A percentile compares a stretch with the other conserved stretches of the same genome.
These are phyloP conservation scores for Luehdorfia chinensis DNA, from an alignment of 1,140 invertebrate genomes.

Conservation along the genomic window DNA sequence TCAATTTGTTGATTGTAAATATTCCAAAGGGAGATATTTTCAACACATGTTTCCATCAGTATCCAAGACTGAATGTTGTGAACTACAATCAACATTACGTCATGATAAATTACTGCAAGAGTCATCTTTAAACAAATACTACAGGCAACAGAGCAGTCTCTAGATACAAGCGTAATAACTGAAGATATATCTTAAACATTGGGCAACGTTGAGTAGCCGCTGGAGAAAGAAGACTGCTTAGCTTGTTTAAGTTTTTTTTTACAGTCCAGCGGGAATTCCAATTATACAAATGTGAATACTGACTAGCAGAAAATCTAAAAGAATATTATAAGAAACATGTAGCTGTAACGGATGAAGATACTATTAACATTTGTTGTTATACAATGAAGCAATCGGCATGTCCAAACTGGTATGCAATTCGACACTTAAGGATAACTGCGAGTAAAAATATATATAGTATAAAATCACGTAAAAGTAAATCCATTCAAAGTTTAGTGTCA, in stretches of 20 bases:
- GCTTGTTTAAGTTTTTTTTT: background rate
- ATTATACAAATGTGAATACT: background rate
- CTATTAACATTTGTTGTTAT: background rate
- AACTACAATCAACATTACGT: background rate
- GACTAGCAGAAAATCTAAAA: background rate
- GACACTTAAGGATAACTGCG: background rate
- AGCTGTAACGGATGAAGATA: background rate
- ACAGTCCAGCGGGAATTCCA: background rate
- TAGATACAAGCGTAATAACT: background rate
- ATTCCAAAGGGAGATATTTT: slow-evolving; percentile 16
- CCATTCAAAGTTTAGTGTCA: background rate
- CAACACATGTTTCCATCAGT: slow-evolving; percentile 1
- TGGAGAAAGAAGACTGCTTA: background rate
- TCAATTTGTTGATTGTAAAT: slow-evolving; percentile 17
- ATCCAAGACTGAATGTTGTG: background rate
- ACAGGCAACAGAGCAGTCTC: background rate
- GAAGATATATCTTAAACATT: background rate
- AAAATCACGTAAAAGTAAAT: background rate
- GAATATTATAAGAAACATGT: background rate
- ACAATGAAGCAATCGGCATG: background rate
- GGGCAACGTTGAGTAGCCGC: background rate
- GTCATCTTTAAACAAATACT: background rate
- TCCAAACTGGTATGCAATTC: background rate
- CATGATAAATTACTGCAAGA: background rate
- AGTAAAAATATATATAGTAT: background rate